These are phyloP conservation scores for Caenorhabditis angaria DNA, from an alignment of 2,888 invertebrate species.

Conservation along the genomic window DNA sequence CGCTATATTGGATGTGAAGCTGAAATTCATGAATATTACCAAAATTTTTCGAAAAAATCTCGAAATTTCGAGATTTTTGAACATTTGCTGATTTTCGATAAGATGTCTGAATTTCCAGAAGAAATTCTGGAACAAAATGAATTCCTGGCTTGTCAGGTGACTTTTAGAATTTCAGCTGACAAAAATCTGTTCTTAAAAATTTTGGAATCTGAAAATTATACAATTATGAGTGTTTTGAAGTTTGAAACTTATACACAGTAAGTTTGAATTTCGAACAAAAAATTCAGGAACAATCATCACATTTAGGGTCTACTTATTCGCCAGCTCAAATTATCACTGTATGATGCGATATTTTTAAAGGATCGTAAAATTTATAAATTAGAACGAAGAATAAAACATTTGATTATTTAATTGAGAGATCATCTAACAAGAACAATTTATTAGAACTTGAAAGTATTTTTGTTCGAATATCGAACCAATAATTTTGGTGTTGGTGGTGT, in stretches of 20 bases:
- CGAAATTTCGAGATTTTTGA: neutral
- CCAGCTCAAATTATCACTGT: neutral
- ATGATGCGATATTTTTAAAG: slow-evolving; percentile 2
- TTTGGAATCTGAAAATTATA: neutral
- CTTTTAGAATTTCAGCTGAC: neutral
- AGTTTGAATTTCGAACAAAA: neutral
- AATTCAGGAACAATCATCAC: too few relatives aligned
- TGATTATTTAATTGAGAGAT: slow-evolving; percentile 3
- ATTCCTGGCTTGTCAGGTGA: neutral
- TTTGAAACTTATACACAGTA: neutral
- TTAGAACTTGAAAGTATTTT: slow-evolving; percentile 2
- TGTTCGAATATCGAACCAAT: slow-evolving; percentile 8
- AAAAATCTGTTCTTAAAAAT: neutral
- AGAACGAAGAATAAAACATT: neutral
- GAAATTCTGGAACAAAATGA: neutral
- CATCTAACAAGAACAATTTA: slow-evolving; percentile 14
- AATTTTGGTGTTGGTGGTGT: neutral
- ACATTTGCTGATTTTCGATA: neutral
- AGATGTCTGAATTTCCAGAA: neutral
- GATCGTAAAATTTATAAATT: neutral
- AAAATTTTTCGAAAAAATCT: neutral
- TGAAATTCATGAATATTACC: neutral
- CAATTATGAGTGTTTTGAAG: neutral
- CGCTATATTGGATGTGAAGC: neutral
- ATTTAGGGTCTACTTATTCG: neutral